A percentile compares a stretch with the other conserved stretches of the same genome.
Evolutionary conservation across 2,113 vertebrate species (phyloP).

Genomic region (Ornithorhynchus anatinus): DNA sequence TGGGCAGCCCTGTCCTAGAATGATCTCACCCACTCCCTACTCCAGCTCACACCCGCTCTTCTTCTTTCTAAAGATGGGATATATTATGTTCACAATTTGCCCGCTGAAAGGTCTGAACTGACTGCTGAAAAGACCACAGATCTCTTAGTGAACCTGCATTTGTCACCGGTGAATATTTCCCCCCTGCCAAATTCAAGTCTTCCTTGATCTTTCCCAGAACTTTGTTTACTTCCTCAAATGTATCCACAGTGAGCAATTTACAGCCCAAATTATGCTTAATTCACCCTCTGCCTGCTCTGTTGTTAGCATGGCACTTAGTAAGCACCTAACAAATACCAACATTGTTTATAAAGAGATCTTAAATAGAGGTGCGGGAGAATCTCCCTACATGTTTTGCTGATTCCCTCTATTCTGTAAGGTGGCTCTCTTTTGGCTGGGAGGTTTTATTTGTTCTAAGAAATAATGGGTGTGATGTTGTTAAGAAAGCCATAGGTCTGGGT

Average conservation of each 20-base stretch:
- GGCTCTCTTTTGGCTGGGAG: conserved; percentile 15
- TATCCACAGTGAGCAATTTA: background rate
- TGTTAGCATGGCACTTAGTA: background rate
- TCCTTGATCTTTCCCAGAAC: conserved; percentile 2
- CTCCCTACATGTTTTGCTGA: background rate
- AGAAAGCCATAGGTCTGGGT: conserved; percentile 15
- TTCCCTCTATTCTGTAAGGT: conserved; percentile 28
- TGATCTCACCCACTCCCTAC: too few species aligned
- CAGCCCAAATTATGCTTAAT: background rate
- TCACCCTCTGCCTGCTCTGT: background rate
- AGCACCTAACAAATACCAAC: too few species aligned
- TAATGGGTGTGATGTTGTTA: conserved; percentile 8
- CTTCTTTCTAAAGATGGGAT: too few species aligned
- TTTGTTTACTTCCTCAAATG: background rate
- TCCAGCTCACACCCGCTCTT: too few species aligned
- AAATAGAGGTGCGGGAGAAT: conserved; percentile 6
- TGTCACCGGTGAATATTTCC: too few species aligned
- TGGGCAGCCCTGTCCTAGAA: too few species aligned
- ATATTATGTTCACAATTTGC: too few species aligned
- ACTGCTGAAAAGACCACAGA: too few species aligned
- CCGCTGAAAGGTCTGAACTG: too few species aligned
- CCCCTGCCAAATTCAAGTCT: background rate
- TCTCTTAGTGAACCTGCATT: too few species aligned
- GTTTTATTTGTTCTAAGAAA: conserved; percentile 39
- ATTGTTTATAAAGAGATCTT: conserved; percentile 47